These are phyloP conservation scores for Lamellibrachia columna DNA, from an alignment of 2,888 invertebrate genomes.

Conservation along the genomic window DNA sequence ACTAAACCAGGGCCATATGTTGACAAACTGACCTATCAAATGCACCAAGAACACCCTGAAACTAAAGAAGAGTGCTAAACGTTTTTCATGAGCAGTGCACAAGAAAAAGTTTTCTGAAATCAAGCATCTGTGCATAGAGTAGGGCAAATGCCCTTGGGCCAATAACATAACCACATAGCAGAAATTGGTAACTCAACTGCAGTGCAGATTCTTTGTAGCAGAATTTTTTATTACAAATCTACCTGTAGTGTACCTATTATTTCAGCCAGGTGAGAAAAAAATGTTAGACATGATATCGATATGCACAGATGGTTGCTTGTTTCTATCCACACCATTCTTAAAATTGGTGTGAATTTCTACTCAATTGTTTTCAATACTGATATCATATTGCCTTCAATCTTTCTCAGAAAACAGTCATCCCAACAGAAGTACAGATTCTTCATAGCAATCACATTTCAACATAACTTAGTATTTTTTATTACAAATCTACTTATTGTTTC, in stretches of 20 bases:
- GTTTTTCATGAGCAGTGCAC: neutral
- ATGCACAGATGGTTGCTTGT: neutral
- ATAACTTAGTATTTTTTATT: neutral
- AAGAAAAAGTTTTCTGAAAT: conserved; percentile 10
- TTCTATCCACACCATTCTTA: neutral
- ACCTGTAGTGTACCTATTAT: neutral
- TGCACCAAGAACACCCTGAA: conserved; percentile 12
- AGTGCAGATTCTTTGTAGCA: neutral
- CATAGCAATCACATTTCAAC: neutral
- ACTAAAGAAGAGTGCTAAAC: neutral
- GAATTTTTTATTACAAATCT: neutral
- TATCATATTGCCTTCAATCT: too few relatives aligned
- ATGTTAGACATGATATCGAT: neutral
- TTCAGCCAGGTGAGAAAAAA: neutral
- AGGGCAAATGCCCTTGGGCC: neutral
- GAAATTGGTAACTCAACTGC: neutral
- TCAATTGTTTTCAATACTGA: neutral
- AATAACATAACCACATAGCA: neutral
- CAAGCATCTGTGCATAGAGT: conserved; percentile 1
- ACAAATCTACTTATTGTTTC: neutral
- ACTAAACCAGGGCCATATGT: neutral
- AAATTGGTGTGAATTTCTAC: neutral
- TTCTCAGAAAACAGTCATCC: neutral
- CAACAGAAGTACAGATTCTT: neutral
- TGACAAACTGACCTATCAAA: neutral